A percentile compares a stretch with the other conserved stretches of the same genome.
These are phyloP conservation scores for Limosa lapponica DNA, from an alignment of 2,797 vertebrate genomes.

Conservation along the genomic window DNA sequence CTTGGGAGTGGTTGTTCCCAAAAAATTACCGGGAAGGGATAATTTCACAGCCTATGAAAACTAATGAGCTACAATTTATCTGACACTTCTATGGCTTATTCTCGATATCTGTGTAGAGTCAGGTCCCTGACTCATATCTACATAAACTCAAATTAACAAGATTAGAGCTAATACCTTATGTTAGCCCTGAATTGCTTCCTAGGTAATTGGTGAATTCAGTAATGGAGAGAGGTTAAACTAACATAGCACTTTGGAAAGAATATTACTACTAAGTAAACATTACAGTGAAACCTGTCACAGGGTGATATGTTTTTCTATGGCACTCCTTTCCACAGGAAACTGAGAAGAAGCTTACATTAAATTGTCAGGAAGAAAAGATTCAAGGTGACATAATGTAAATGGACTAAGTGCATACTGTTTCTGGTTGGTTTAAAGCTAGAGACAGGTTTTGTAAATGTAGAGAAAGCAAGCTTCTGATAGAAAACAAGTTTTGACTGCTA, in stretches of 20 bases:
- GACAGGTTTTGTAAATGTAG: not conserved
- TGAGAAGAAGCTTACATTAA: conserved; percentile 45
- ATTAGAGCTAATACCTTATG: conserved; percentile 3
- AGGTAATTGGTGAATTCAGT: conserved; percentile 6
- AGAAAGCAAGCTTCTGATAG: not conserved
- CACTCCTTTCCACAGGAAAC: not conserved
- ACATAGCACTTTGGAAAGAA: not conserved
- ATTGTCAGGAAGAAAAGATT: conserved; percentile 33
- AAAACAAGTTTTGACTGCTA: not conserved
- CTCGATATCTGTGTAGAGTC: not conserved
- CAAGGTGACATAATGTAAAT: conserved; percentile 32
- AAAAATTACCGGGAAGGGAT: not conserved
- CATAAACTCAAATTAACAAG: not conserved
- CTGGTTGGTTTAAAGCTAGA: not conserved
- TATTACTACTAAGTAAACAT: not conserved
- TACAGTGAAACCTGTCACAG: conserved; percentile 7
- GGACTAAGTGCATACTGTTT: not conserved
- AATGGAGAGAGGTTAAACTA: not conserved
- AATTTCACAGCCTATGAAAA: not conserved
- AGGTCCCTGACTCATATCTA: not conserved
- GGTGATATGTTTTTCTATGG: not conserved
- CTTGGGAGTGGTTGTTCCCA: not conserved
- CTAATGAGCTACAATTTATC: not conserved
- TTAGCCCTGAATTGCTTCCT: conserved; percentile 14
- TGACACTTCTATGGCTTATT: not conserved